These are phyloP conservation scores for Cheilosia urbana DNA, from an alignment of 2,888 invertebrate genomes.

Conservation along the genomic window DNA sequence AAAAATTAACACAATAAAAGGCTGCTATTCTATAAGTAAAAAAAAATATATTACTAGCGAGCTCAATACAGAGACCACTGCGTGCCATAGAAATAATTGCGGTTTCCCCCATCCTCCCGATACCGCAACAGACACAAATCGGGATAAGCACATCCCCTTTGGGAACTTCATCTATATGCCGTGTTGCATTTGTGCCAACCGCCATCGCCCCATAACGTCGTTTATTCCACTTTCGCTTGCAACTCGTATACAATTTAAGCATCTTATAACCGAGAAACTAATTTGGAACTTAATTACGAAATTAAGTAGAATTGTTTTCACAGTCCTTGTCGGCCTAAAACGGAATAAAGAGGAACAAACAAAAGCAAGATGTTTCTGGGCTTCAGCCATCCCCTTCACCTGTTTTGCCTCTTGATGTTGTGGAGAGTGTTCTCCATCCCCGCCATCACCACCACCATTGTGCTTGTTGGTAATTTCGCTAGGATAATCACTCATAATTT, in stretches of 20 bases:
- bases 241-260: conserved; percentile 25
- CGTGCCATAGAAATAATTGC: not conserved
- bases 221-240: conserved; percentile 2
- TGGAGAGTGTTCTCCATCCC: not conserved
- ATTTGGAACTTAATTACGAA: conserved; percentile 67
- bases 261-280: conserved; percentile 47
- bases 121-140: not conserved
- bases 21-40: no score
- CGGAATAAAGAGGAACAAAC: conserved; percentile 24
- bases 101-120: not conserved
- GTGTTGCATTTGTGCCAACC: conserved; percentile 29
- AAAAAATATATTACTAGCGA: no score
- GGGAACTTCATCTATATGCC: not conserved
- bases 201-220: not conserved
- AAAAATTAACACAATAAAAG: no score
- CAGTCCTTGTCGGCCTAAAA: conserved; percentile 34
- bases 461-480: conserved; percentile 37
- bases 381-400: not conserved
- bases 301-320: conserved; percentile 66
- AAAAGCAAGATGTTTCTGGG: conserved; percentile 28
- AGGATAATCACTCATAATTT: conserved; percentile 74
- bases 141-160: not conserved
- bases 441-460: not conserved
- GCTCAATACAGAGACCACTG: no score
- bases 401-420: no score